Percentiles rank a stretch among this genome's conserved stretches.
Evolutionary conservation across 2,113 vertebrate species (phyloP).

Genomic region (Cyprinodon brontotheroides): DNA sequence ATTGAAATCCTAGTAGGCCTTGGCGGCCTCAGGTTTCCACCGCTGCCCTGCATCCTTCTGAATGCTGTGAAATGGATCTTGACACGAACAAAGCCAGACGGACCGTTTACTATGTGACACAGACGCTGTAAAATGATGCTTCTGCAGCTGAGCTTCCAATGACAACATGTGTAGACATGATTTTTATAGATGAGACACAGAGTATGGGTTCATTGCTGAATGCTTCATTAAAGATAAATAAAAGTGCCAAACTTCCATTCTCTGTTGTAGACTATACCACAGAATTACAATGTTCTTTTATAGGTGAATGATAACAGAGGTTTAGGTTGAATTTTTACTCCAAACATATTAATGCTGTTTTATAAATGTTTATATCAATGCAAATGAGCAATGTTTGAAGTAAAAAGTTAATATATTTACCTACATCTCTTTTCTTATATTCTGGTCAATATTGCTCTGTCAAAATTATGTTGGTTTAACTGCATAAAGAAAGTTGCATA

Average conservation of each 20-base stretch:
- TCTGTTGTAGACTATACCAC: constrained; percentile 30
- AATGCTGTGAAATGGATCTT: constrained; percentile 48
- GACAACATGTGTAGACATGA: constrained; percentile 62
- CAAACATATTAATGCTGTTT: constrained; percentile 3
- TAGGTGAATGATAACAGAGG: constrained; percentile 36
- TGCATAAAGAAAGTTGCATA: too few species aligned
- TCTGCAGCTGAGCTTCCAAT: constrained; percentile 33
- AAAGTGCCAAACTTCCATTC: constrained; percentile 45
- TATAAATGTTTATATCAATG: neutral
- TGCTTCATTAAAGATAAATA: constrained; percentile 71
- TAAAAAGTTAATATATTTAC: neutral
- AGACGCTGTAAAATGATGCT: constrained; percentile 57
- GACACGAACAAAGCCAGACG: constrained; percentile 32
- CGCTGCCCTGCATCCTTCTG: constrained; percentile 26
- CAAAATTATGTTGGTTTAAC: too few species aligned
- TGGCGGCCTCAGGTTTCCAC: constrained; percentile 45
- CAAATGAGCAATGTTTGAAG: neutral
- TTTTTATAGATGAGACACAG: constrained; percentile 60
- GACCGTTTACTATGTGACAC: constrained; percentile 46
- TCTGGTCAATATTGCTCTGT: too few species aligned
- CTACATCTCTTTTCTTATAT: too few species aligned
- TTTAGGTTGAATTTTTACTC: constrained; percentile 36
- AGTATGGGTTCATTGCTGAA: constrained; percentile 42
- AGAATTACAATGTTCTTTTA: constrained; percentile 38
- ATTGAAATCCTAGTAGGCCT: constrained; percentile 61